Conservation (phyloP, 2,797 vertebrate genomes). For the Molossus molossus region DNA sequence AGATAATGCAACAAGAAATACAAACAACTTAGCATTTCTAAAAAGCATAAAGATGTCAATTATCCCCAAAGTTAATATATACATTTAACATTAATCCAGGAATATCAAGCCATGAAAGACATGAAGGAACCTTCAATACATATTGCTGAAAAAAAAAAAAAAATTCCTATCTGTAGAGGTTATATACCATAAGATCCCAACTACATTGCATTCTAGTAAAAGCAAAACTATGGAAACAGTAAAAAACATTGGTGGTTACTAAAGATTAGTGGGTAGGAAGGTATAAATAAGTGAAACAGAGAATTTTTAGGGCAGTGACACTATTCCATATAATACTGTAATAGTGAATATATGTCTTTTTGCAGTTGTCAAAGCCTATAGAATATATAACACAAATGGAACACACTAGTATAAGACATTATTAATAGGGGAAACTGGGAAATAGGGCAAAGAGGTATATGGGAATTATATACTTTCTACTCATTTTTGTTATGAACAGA, state of each 20-base stretch:
- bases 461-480: neutral
- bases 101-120: neutral
- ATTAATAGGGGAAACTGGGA: neutral
- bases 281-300: neutral
- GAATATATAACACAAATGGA: neutral
- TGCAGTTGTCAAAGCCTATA: slow-evolving; percentile 42
- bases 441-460: neutral
- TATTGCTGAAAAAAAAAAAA: neutral
- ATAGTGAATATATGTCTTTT: neutral
- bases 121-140: neutral
- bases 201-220: neutral
- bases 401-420: neutral
- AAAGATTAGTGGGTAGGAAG: neutral
- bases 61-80: slow-evolving; percentile 3
- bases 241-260: neutral
- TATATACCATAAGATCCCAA: neutral
- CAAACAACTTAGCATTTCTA: neutral
- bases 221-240: neutral
- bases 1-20: neutral
- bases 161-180: neutral
- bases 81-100: slow-evolving; percentile 1
- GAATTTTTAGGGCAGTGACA: neutral
- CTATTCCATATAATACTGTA: neutral
- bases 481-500: neutral
- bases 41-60: neutral